A percentile compares a stretch with the other conserved stretches of the same genome.
Evolutionary conservation across 1,140 invertebrate genomes (phyloP).

Genomic region (Drosophila yakuba): DNA sequence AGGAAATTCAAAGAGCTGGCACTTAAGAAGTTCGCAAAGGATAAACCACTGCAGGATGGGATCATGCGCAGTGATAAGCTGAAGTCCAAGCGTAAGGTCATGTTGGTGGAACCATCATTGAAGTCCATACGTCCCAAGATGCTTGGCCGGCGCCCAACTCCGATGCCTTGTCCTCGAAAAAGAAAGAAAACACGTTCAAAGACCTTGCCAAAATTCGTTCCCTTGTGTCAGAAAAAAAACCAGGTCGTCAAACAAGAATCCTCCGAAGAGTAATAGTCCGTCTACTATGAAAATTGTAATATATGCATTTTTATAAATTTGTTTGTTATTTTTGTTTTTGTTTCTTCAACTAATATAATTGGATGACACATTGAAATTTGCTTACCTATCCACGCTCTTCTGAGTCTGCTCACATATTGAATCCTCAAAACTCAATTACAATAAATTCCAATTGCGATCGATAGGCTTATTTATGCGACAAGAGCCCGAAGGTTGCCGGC

Average conservation of each 20-base stretch:
- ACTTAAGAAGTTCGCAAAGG: not conserved
- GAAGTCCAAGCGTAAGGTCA: not conserved
- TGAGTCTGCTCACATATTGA: conserved; percentile 16
- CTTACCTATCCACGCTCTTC: not conserved
- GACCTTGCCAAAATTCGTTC: not conserved
- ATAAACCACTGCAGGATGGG: not conserved
- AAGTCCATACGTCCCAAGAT: not conserved
- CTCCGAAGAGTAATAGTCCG: too few relatives aligned
- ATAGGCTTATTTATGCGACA: conserved; percentile 50
- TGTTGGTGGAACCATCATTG: not conserved
- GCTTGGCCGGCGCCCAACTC: not conserved
- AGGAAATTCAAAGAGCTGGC: not conserved
- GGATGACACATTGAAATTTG: not conserved
- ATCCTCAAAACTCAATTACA: conserved; percentile 20
- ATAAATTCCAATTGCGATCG: conserved; percentile 63
- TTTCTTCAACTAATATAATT: not conserved
- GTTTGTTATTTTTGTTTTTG: not conserved
- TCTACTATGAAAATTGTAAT: not conserved
- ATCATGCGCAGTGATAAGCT: not conserved
- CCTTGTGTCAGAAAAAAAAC: not conserved
- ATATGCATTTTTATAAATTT: not conserved
- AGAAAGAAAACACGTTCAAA: not conserved
- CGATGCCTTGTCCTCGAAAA: not conserved
- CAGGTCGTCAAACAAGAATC: not conserved
- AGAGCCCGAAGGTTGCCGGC: conserved; percentile 38